Evolutionary conservation across 2,888 invertebrate species (phyloP).

Genomic region (Pachydiplax longipennis): DNA sequence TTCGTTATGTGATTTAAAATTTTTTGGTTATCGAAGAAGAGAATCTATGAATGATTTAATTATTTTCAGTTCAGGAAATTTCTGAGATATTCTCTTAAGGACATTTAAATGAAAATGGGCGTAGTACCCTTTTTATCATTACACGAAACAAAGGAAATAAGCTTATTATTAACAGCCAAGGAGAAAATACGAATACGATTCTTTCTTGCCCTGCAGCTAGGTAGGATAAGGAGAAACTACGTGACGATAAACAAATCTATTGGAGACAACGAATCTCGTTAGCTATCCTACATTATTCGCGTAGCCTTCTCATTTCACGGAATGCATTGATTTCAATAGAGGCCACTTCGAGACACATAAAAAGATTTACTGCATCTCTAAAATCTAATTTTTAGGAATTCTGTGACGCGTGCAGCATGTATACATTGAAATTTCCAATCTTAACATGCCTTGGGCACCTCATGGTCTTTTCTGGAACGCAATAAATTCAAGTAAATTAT

Average conservation of each 20-base stretch:
- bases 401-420: background rate
- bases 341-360: background rate
- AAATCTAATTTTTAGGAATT: background rate
- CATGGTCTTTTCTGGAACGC: too few relatives aligned
- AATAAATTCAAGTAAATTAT: too few relatives aligned
- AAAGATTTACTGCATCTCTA: background rate
- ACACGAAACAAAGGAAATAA: background rate
- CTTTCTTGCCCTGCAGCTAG: background rate
- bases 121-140: background rate
- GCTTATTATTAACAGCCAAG: conserved; percentile 9
- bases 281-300: conserved; percentile 7
- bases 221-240: background rate
- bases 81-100: too few relatives aligned
- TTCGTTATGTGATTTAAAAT: too few relatives aligned
- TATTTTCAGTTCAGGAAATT: too few relatives aligned
- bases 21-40: too few relatives aligned
- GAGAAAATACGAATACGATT: background rate
- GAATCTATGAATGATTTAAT: too few relatives aligned
- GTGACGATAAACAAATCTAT: background rate
- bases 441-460: background rate
- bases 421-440: background rate
- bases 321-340: background rate
- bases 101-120: too few relatives aligned
- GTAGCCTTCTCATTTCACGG: background rate
- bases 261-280: background rate